Evolutionary conservation across 2,113 vertebrate species (phyloP).

Genomic region (Cinclus cinclus): DNA sequence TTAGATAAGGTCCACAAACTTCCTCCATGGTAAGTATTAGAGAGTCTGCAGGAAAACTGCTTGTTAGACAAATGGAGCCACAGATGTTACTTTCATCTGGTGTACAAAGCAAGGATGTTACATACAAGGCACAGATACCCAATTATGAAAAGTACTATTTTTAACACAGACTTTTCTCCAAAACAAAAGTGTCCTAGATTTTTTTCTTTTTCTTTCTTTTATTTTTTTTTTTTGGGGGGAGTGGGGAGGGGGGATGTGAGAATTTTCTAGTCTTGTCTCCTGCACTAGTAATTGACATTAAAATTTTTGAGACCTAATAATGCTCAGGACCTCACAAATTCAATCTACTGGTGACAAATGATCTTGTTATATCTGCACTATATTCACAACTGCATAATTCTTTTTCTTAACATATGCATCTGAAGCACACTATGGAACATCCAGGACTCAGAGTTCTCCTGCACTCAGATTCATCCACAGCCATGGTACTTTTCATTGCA

Average conservation of each 20-base stretch:
- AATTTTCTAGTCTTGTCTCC: background rate
- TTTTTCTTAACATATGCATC: background rate
- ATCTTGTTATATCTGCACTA: background rate
- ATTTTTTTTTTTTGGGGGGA: too few species aligned
- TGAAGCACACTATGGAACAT: background rate
- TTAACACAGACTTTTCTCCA: background rate
- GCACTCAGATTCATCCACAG: background rate
- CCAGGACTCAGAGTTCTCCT: background rate
- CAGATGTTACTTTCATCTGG: slow-evolving; percentile 44
- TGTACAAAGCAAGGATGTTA: background rate
- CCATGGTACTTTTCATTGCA: background rate
- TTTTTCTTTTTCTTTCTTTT: background rate
- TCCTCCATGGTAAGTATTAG: background rate
- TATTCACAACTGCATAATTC: background rate
- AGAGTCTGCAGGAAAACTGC: background rate
- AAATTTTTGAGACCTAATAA: background rate
- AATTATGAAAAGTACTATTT: background rate
- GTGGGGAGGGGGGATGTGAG: rapidly evolving
- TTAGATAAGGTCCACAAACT: slow-evolving; percentile 1
- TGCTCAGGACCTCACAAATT: background rate
- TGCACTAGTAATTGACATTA: background rate
- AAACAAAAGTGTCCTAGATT: background rate
- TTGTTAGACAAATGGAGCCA: slow-evolving; percentile 36
- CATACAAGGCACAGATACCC: background rate
- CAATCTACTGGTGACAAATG: background rate